Evolutionary conservation across 2,888 invertebrate genomes (phyloP).

Genomic region (Andrena praecox): DNA sequence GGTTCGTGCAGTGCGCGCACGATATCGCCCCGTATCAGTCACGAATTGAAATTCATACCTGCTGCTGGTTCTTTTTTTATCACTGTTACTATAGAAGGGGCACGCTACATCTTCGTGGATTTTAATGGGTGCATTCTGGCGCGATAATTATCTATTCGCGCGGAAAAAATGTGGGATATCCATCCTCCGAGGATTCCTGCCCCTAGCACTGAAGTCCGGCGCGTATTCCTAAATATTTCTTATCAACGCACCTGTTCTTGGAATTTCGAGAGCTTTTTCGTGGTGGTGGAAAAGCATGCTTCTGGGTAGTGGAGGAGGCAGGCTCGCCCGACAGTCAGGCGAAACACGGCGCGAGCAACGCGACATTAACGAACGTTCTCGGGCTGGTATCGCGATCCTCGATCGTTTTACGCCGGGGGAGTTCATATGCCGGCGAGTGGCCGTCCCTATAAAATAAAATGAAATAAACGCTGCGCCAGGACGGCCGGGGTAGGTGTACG

Average conservation of each 20-base stretch:
- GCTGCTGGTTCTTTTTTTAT: slow-evolving; percentile 12
- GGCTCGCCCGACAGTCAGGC: slow-evolving; percentile 25
- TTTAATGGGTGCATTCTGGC: slow-evolving; percentile 12
- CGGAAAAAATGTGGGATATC: neutral
- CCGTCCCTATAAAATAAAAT: slow-evolving; percentile 71
- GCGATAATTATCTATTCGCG: neutral
- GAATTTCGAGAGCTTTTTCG: neutral
- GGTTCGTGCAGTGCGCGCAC: slow-evolving; percentile 1
- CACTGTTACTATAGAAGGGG: slow-evolving; percentile 11
- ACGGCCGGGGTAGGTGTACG: slow-evolving; percentile 23
- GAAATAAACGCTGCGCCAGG: slow-evolving; percentile 56
- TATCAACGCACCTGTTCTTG: neutral
- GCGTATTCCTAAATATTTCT: too few relatives aligned
- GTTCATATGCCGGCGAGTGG: slow-evolving; percentile 53
- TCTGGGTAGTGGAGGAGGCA: slow-evolving; percentile 11
- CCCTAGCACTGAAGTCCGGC: too few relatives aligned
- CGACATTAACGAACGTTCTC: slow-evolving; percentile 69
- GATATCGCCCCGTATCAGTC: slow-evolving; percentile 13
- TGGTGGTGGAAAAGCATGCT: slow-evolving; percentile 12
- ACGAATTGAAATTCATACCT: slow-evolving; percentile 32
- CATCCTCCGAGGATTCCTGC: too few relatives aligned
- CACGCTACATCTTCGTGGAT: slow-evolving; percentile 22
- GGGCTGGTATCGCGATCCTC: slow-evolving; percentile 65
- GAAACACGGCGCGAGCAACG: slow-evolving; percentile 45
- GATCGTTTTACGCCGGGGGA: slow-evolving; percentile 64